Evolutionary conservation across 2,888 invertebrate genomes (phyloP).

Genomic region (Dexiosoma caninum): DNA sequence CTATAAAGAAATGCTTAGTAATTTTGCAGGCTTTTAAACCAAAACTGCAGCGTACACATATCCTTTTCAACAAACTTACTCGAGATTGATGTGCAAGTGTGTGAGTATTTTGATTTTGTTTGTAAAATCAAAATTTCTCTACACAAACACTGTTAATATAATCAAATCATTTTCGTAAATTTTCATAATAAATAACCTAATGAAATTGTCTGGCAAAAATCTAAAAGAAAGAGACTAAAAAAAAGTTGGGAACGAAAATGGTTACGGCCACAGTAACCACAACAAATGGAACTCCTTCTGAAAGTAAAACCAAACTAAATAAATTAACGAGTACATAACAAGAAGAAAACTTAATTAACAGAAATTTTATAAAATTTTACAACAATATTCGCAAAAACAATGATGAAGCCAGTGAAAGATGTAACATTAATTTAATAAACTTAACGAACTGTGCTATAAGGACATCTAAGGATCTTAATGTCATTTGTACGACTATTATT

Average conservation of each 20-base stretch:
- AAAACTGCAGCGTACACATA: background rate
- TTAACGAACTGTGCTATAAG: conserved; percentile 1
- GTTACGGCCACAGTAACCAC: conserved; percentile 23
- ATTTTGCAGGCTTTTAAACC: conserved; percentile 4
- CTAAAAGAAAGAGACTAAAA: background rate
- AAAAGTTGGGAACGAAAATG: background rate
- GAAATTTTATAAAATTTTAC: conserved; percentile 13
- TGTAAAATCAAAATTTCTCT: conserved; percentile 28
- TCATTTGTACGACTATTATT: background rate
- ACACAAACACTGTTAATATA: conserved; percentile 17
- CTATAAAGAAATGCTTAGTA: conserved; percentile 10
- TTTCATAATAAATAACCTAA: conserved; percentile 39
- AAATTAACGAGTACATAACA: conserved; percentile 14
- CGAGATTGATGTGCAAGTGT: background rate
- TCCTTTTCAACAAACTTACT: background rate
- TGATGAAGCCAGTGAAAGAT: conserved; percentile 1
- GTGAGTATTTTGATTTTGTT: background rate
- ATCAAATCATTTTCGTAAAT: conserved; percentile 43
- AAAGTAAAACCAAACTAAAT: conserved; percentile 29
- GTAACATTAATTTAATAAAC: conserved; percentile 29
- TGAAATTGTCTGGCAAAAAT: conserved; percentile 37
- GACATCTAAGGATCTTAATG: background rate
- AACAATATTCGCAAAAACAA: conserved; percentile 1
- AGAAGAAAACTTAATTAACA: conserved; percentile 34
- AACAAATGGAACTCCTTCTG: conserved; percentile 31